Evolutionary conservation across 1,140 invertebrate genomes (phyloP).

Genomic region (Trissolcus basalis): DNA sequence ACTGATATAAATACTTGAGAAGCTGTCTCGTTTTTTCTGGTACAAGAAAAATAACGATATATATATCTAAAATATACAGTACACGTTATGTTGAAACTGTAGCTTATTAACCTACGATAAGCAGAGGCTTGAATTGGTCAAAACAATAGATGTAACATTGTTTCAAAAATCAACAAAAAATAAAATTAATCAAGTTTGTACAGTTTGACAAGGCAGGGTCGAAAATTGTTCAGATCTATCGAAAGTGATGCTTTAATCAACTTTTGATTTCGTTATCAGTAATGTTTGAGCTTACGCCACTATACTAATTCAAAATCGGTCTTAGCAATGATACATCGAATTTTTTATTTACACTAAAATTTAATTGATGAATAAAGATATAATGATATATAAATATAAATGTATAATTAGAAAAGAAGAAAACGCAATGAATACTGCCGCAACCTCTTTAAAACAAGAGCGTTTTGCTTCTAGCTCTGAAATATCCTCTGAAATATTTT

Average conservation of each 20-base stretch:
- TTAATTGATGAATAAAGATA: conserved; percentile 29
- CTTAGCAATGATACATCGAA: conserved; percentile 37
- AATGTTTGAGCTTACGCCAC: conserved; percentile 9
- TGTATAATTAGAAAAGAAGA: conserved; percentile 42
- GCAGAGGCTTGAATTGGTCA: background rate
- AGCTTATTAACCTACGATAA: conserved; percentile 4
- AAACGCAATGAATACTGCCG: conserved; percentile 47
- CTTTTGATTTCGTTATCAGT: conserved; percentile 38
- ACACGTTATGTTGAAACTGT: conserved; percentile 6
- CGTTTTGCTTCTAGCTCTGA: conserved; percentile 37
- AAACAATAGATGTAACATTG: background rate
- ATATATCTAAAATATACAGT: conserved; percentile 27
- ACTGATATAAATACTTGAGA: conserved; percentile 31
- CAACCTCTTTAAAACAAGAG: conserved; percentile 64
- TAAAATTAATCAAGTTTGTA: conserved; percentile 28
- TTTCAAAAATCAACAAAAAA: conserved; percentile 9
- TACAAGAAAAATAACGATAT: conserved; percentile 18
- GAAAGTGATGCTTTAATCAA: conserved; percentile 23
- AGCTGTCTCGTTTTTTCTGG: conserved; percentile 8
- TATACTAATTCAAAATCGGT: conserved; percentile 29
- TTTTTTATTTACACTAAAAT: conserved; percentile 48
- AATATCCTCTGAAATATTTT: conserved; percentile 23
- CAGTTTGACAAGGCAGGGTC: conserved; percentile 29
- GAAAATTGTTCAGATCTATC: conserved; percentile 15
- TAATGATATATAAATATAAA: conserved; percentile 39